phyloP scores from a whole-genome alignment of 2,797 vertebrate species.

The Peromyscus eremicus region DNA sequence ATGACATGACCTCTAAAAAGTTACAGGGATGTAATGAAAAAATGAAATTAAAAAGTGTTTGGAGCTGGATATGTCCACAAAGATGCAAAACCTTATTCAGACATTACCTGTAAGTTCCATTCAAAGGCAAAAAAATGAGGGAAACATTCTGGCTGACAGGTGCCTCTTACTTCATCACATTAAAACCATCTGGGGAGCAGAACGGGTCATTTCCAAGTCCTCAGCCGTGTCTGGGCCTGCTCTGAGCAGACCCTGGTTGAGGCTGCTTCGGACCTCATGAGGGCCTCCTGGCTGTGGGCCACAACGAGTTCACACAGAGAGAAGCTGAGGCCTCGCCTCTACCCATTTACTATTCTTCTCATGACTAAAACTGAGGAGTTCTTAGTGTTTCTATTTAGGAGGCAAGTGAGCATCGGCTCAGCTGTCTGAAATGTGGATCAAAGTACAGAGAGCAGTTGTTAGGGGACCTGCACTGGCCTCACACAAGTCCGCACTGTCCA shows the following conservation, averaged over 20 bases:
- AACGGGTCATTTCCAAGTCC: background rate
- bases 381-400: slow-evolving; percentile 41
- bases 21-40: background rate
- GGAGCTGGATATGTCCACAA: background rate
- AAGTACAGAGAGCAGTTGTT: background rate
- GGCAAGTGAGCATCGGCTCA: background rate
- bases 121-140: background rate
- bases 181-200: background rate
- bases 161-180: background rate
- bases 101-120: background rate
- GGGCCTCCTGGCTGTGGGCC: background rate
- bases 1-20: background rate
- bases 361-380: background rate
- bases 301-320: background rate
- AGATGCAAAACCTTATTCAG: background rate
- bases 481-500: background rate
- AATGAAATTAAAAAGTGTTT: background rate
- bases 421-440: slow-evolving; percentile 18
- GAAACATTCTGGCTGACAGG: background rate
- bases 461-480: background rate
- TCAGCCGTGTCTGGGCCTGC: rapidly evolving
- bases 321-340: background rate
- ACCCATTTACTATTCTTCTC: background rate
- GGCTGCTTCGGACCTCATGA: background rate
- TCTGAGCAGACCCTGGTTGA: background rate